Evolutionary conservation across 2,113 vertebrate species (phyloP).

Genomic region (Crotophaga sulcirostris): DNA sequence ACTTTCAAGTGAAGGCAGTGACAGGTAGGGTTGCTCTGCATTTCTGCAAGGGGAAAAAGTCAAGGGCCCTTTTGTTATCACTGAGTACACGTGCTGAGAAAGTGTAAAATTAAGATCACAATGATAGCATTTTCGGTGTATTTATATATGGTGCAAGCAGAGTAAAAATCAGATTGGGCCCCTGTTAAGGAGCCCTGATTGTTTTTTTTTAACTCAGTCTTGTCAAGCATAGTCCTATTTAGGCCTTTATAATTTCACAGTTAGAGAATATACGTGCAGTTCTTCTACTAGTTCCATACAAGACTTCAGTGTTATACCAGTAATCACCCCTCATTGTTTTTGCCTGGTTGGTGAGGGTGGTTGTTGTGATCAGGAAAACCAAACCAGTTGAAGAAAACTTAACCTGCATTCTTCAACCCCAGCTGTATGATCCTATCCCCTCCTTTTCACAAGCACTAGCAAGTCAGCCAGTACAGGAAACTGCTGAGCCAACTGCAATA

Average conservation of each 20-base stretch:
- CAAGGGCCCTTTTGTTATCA: constrained; percentile 30
- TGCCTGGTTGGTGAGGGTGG: neutral
- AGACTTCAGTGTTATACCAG: neutral
- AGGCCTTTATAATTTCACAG: neutral
- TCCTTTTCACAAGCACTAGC: neutral
- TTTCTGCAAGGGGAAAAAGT: neutral
- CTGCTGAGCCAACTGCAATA: neutral
- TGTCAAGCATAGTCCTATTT: neutral
- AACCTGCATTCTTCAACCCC: neutral
- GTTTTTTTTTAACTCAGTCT: neutral
- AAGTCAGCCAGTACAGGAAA: neutral
- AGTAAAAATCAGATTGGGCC: neutral
- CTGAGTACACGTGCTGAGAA: neutral
- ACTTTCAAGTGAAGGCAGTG: neutral
- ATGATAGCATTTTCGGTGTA: neutral
- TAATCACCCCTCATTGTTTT: neutral
- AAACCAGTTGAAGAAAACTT: neutral
- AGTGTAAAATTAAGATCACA: neutral
- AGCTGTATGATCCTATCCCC: neutral
- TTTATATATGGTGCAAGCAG: neutral
- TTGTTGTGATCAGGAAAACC: neutral
- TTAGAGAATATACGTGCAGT: neutral
- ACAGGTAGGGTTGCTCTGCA: neutral
- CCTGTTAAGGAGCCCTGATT: neutral
- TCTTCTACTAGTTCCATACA: neutral